Evolutionary conservation across 2,888 invertebrate species (phyloP), one percentile per base, ranked within the genome.

Genomic region (Buathra laborator): DNA sequence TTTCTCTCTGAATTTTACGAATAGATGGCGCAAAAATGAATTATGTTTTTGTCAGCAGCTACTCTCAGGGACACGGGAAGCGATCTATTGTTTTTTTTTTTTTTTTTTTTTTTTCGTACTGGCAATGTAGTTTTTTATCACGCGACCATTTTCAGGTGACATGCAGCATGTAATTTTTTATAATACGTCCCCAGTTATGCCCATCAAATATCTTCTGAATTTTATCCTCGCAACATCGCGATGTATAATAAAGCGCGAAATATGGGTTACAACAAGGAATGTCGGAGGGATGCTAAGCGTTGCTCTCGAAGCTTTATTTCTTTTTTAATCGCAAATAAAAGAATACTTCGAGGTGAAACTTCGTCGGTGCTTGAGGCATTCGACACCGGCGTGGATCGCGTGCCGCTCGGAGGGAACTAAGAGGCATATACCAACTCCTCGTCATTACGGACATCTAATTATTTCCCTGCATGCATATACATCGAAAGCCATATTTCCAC

Each of bases 401-500:
- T 77, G 77, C 62, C 51, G 24, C 48, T 37, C 56, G 48, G 53
- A 68, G 62, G 29, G n/a, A 14, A 62, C 32, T 29, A n/a, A 29
- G 62, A 62, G 37, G 62, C 62, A 32, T 14, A 12, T 4, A 74
- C 7, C 67, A 32, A 14, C 84, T 51, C 51, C 51, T 77, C 67
- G 56, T 77, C 81, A 74, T 84, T 77, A 64, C 59, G 71, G 10
- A 37, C 53, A 64, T 72, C 81, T 81, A 84, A 84, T 84, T 81
- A 84, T 74, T 84, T 77, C 68, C 53, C 62, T 44, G 81, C 77
- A 68, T 81, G 84, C 77, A 72, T 80, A 84, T 44, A 76, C 80
- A 81, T 84, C 80, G 76, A 66, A 24, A 77, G 80, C 72, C 80
- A 80, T 76, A 79, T 79, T 71, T 83, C 70, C 64, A 64, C 71